Conservation (phyloP, 2,797 vertebrate genomes). For the Aplochiton taeniatus region DNA sequence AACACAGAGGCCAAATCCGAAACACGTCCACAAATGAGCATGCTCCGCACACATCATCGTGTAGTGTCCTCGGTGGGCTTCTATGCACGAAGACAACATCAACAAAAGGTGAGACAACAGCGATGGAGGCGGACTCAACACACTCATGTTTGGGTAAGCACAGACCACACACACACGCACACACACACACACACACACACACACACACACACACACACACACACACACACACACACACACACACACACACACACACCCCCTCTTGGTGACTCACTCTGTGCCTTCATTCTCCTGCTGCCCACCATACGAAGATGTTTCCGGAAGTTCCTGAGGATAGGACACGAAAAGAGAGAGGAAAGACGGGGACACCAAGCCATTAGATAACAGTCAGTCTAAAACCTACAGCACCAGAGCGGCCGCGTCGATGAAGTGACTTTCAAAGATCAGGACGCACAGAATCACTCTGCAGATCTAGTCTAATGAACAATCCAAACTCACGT, state of each 20-base stretch:
- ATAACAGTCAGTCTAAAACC: neutral
- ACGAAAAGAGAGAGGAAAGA: constrained; percentile 38
- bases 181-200: constrained; percentile 4
- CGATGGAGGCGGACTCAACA: neutral
- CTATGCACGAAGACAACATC: constrained; percentile 14
- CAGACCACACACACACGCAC: neutral
- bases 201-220: constrained; percentile 4
- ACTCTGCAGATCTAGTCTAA: neutral
- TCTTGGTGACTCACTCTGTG: constrained; percentile 90
- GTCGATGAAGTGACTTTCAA: neutral
- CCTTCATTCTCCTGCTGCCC: constrained; percentile 97
- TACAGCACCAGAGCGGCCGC: no score
- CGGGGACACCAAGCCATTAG: constrained; percentile 28
- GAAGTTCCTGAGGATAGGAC: constrained; percentile 88
- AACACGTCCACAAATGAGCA: neutral
- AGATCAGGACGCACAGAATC: neutral
- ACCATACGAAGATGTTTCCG: constrained; percentile 99
- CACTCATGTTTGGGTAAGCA: neutral
- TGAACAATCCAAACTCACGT: neutral
- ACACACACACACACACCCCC: constrained; percentile 36
- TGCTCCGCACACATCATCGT: constrained; percentile 19
- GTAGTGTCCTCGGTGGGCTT: no score
- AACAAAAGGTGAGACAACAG: neutral
- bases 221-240: constrained; percentile 20
- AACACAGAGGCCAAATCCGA: neutral